These are phyloP conservation scores for Acanthisitta chloris DNA, from an alignment of 2,113 vertebrate genomes.

Conservation along the genomic window DNA sequence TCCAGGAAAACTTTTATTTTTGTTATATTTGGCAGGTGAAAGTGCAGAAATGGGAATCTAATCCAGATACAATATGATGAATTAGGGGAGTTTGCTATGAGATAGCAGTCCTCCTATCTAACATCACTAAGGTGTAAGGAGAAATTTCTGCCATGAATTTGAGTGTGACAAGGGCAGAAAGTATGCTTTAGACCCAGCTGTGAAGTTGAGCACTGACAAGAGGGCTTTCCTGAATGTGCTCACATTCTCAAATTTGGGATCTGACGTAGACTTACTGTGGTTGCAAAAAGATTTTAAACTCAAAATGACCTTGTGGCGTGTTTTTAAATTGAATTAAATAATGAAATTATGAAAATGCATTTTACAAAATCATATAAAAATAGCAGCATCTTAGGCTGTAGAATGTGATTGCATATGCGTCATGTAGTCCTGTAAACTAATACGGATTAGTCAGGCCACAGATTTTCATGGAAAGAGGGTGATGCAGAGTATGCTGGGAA, in stretches of 20 bases:
- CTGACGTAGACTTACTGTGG: background rate
- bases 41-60: background rate
- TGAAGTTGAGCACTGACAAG: background rate
- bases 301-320: background rate
- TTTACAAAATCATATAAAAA: background rate
- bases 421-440: background rate
- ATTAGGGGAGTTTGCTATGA: background rate
- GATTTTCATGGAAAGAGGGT: background rate
- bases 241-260: background rate
- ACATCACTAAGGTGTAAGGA: background rate
- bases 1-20: background rate
- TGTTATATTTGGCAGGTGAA: background rate
- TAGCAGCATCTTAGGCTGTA: background rate
- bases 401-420: fast-evolving
- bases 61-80: background rate
- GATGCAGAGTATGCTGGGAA: background rate
- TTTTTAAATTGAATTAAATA: background rate
- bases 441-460: background rate
- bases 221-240: background rate
- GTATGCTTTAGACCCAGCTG: background rate
- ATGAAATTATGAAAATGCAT: background rate
- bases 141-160: background rate
- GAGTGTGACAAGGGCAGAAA: background rate
- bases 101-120: background rate
- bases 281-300: background rate